Evolutionary conservation across 2,888 invertebrate genomes (phyloP).

Genomic region (Lithophane socia): DNA sequence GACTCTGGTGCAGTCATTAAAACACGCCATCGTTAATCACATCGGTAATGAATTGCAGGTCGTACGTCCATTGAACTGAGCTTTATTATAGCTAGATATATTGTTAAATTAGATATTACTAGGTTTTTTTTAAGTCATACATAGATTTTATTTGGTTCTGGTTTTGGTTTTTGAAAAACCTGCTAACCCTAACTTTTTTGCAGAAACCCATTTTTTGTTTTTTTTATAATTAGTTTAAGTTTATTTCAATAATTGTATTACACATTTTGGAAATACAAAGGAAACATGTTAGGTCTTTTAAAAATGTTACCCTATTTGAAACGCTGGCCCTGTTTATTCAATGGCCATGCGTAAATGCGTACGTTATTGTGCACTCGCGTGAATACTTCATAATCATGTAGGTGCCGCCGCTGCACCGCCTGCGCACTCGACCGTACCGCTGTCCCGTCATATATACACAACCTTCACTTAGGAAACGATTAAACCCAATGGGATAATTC

Average conservation of each 20-base stretch:
- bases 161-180: not conserved
- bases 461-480: constrained; percentile 47
- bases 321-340: constrained; percentile 31
- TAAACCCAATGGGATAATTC: constrained; percentile 58
- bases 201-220: no score
- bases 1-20: constrained; percentile 57
- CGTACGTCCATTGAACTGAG: constrained; percentile 8
- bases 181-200: not conserved
- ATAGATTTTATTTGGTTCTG: not conserved
- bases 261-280: not conserved
- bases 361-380: constrained; percentile 72
- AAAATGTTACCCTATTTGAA: constrained; percentile 16
- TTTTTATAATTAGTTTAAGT: no score
- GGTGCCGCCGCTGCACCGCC: constrained; percentile 55
- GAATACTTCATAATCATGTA: constrained; percentile 66
- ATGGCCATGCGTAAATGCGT: constrained; percentile 53
- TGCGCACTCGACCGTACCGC: constrained; percentile 25
- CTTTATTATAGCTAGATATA: not conserved
- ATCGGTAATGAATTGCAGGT: constrained; percentile 42
- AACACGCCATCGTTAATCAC: constrained; percentile 43
- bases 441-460: constrained; percentile 29
- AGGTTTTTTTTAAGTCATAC: not conserved
- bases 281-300: not conserved
- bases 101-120: no score
- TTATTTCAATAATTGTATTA: not conserved